Percentiles rank a stretch among this genome's conserved stretches.
Conservation (phyloP, 2,113 vertebrate genomes). For the Aegotheles bennettii region DNA sequence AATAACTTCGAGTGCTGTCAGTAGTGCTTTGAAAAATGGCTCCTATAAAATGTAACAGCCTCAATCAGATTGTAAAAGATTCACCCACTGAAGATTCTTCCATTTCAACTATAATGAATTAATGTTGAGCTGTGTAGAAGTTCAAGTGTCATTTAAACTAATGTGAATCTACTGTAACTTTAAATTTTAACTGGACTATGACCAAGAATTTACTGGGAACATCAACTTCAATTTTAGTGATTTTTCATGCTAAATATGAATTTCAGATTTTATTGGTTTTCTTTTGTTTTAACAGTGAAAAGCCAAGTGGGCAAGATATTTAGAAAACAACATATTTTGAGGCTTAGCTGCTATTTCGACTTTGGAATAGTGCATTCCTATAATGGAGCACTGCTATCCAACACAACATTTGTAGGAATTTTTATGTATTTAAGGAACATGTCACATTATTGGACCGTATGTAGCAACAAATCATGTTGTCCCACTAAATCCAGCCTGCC, state of each 20-base stretch:
- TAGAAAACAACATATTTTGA: conserved; percentile 10
- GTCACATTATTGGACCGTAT: background rate
- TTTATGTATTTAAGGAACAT: background rate
- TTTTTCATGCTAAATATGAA: conserved; percentile 57
- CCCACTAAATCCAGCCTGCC: background rate
- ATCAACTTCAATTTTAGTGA: conserved; percentile 51
- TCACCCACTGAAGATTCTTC: conserved; percentile 80
- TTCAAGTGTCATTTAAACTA: conserved; percentile 94
- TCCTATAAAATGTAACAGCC: conserved; percentile 98
- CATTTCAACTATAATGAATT: conserved; percentile 93
- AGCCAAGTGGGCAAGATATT: background rate
- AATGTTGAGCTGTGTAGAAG: conserved; percentile 90
- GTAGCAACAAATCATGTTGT: background rate
- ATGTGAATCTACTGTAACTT: conserved; percentile 76
- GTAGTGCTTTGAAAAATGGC: conserved; percentile 94
- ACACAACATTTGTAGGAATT: background rate
- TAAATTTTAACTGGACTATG: conserved; percentile 65
- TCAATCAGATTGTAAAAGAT: conserved; percentile 95
- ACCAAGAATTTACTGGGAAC: conserved; percentile 68
- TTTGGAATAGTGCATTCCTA: background rate
- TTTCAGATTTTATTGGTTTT: conserved; percentile 14
- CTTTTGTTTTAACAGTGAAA: conserved; percentile 45
- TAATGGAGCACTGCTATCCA: background rate
- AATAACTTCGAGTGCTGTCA: conserved; percentile 99
- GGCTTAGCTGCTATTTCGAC: background rate